Conservation (phyloP, 2,797 vertebrate species). For the Saxicola maurus region DNA sequence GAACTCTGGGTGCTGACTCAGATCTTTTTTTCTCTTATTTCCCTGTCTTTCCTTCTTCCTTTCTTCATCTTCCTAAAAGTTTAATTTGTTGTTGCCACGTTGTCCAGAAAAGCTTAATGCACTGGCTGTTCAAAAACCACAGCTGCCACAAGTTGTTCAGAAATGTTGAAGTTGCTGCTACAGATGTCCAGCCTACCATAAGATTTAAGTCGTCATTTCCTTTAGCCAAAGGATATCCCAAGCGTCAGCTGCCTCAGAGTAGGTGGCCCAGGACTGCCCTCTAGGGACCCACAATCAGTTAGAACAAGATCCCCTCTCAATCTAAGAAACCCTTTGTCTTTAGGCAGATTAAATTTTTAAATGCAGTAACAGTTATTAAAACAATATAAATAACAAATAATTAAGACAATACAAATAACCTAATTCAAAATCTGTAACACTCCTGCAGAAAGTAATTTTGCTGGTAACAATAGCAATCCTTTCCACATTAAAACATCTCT, state of each 20-base stretch:
- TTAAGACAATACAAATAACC: neutral
- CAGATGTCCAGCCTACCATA: too few relatives aligned
- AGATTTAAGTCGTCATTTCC: neutral
- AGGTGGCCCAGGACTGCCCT: neutral
- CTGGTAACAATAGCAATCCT: neutral
- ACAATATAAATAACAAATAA: neutral
- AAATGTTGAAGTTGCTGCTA: neutral
- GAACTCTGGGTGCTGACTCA: neutral
- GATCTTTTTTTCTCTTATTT: neutral
- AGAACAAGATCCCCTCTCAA: constrained; percentile 15
- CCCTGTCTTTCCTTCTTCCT: neutral
- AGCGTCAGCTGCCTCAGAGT: neutral
- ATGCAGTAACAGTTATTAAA: neutral
- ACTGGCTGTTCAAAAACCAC: neutral
- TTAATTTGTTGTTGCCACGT: neutral
- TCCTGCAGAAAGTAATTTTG: neutral
- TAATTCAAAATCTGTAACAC: neutral
- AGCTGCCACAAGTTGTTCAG: neutral
- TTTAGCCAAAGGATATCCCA: neutral
- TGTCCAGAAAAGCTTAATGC: neutral
- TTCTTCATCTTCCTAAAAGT: neutral
- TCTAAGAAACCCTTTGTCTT: neutral
- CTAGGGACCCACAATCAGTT: neutral
- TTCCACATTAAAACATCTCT: neutral
- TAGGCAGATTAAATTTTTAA: constrained; percentile 61